Evolutionary conservation across 1,140 invertebrate species (phyloP), one percentile per base, ranked within the genome.

Genomic region (Eupeodes corollae): DNA sequence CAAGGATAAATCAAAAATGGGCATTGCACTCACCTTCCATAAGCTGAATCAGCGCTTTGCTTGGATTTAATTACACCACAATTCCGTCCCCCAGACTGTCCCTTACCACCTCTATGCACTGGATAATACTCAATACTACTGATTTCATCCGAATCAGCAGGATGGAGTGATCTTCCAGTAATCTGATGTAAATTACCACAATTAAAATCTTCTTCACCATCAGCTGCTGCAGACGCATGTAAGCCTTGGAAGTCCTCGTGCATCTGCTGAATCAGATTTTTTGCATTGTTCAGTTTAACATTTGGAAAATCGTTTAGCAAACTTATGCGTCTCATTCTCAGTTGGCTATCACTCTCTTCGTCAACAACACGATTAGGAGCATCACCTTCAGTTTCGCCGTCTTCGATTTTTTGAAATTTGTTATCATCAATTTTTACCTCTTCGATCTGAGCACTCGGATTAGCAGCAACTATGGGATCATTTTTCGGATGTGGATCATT

Each of bases 21-120:
- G n/a, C n/a, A n/a, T 33, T 30, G 33, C 10, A 15, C 56, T 70
- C 57, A 83, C 81, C 80, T 82, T 70, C 78, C 79, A 53, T 83
- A 83, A 2, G 80, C 80, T 0, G 81, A 83, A 59, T 83, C 80
- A 0, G 68, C 74, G 50, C 74, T 78, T 21, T 71, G 55, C 54
- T 56, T 64, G 19, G 63, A 63, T 37, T 52, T 51, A 8, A 56
- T 59, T 11, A 56, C 63, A 13, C 53, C 56, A 18, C 60, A 56
- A 3, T 56, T 58, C 2, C 52, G 52, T 2, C 55, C 52, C n/a
- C 58, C 57, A 8, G 59, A 57, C n/a, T 58, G 59, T 48, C 66
- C 53, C n/a, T 26, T 26, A 8, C 21, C 21, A 26, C 21, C 21
- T 26, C 21, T 26, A 8, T 5, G 21, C 21, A 5, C 21, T 16